Evolutionary conservation across 2,888 invertebrate species (phyloP).

Genomic region (Lymantria monacha): DNA sequence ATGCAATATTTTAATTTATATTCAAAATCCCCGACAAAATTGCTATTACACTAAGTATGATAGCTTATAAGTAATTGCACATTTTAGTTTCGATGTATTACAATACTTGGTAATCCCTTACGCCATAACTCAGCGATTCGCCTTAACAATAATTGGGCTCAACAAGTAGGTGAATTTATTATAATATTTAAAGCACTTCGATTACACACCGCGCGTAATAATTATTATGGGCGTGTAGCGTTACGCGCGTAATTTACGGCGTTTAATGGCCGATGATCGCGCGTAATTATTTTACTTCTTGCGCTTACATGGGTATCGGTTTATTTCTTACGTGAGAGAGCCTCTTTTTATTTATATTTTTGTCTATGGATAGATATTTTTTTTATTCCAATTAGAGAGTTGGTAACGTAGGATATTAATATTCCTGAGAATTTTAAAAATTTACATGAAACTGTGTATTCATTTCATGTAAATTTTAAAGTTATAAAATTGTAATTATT

Average conservation of each 20-base stretch:
- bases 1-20: too few species aligned
- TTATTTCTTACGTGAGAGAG: constrained; percentile 34
- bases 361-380: constrained; percentile 10
- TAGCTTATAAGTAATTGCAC: too few species aligned
- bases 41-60: too few species aligned
- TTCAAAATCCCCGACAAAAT: too few species aligned
- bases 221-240: constrained; percentile 54
- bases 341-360: constrained; percentile 6
- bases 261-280: constrained; percentile 57
- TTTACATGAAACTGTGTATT: neutral
- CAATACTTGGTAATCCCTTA: neutral
- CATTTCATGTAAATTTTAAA: too few species aligned
- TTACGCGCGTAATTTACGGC: constrained; percentile 58
- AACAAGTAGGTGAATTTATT: constrained; percentile 45
- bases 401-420: constrained; percentile 25
- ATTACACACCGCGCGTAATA: constrained; percentile 44
- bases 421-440: constrained; percentile 16
- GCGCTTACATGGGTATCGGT: constrained; percentile 37
- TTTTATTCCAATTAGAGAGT: constrained; percentile 22
- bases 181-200: constrained; percentile 46
- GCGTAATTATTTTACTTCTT: constrained; percentile 59
- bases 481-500: too few species aligned
- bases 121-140: constrained; percentile 9
- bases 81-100: too few species aligned
- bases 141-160: constrained; percentile 42